Evolutionary conservation across 2,113 vertebrate genomes (phyloP).

Genomic region (Gymnocephalus cernua): DNA sequence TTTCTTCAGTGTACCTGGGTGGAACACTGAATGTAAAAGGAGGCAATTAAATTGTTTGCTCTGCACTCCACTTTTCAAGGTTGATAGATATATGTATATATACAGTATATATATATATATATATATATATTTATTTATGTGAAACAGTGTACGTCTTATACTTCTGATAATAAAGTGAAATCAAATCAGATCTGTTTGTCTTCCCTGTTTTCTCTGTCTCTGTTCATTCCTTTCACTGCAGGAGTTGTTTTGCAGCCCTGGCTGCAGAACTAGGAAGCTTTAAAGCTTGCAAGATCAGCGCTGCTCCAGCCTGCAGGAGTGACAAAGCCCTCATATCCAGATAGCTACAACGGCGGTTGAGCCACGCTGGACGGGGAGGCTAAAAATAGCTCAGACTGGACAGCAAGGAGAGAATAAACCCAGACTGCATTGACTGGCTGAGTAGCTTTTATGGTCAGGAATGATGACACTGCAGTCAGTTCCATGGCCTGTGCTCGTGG

Average conservation of each 20-base stretch:
- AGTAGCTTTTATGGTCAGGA: constrained; percentile 77
- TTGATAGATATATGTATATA: no score
- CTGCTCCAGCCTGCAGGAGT: constrained; percentile 70
- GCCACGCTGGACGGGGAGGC: constrained; percentile 63
- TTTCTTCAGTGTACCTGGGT: no score
- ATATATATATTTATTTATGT: no score
- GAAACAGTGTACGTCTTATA: no score
- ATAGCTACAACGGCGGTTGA: constrained; percentile 66
- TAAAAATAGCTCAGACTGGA: constrained; percentile 81
- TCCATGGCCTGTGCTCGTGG: constrained; percentile 52
- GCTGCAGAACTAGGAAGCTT: constrained; percentile 50
- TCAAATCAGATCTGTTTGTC: constrained; percentile 3
- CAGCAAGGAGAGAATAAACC: constrained; percentile 70
- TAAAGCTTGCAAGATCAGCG: constrained; percentile 67
- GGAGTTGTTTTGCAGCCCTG: constrained; percentile 38
- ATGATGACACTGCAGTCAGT: constrained; percentile 79
- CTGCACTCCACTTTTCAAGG: no score
- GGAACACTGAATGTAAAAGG: no score
- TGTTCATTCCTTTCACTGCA: constrained; percentile 47
- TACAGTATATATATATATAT: no score
- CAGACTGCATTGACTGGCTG: constrained; percentile 78
- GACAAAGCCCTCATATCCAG: constrained; percentile 79
- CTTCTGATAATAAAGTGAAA: no score
- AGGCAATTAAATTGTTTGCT: no score
- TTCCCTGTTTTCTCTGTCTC: constrained; percentile 1